phyloP scores from a whole-genome alignment of 1,140 invertebrate genomes.

The Caenorhabditis brenneri region DNA sequence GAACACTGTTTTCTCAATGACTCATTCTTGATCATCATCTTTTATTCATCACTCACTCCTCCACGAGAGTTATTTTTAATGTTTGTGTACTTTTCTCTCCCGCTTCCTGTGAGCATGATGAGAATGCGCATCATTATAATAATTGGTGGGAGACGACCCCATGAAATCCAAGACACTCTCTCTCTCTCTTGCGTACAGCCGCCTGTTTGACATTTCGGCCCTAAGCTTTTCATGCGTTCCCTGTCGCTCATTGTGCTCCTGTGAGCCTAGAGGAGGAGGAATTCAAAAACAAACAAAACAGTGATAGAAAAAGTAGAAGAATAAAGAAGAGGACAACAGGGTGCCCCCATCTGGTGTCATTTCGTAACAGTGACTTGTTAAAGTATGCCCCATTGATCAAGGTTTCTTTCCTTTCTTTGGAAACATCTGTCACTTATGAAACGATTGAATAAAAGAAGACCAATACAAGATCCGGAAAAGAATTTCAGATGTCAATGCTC shows the following conservation, averaged over 20 bases:
- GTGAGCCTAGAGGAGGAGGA: too few relatives aligned
- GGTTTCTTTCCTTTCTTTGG: too few relatives aligned
- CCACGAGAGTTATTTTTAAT: conserved; percentile 21
- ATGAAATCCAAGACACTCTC: conserved; percentile 40
- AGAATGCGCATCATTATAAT: conserved; percentile 14
- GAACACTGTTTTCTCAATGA: too few relatives aligned
- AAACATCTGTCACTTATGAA: neutral
- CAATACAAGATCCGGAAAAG: too few relatives aligned
- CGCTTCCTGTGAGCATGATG: too few relatives aligned
- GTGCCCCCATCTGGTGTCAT: too few relatives aligned
- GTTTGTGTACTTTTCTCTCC: neutral
- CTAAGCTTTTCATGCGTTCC: conserved; percentile 41
- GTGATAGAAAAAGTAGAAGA: neutral
- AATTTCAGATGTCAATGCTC: conserved; percentile 13
- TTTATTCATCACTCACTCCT: too few relatives aligned
- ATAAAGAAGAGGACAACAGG: neutral
- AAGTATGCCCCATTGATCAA: conserved; percentile 7
- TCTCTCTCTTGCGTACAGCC: too few relatives aligned
- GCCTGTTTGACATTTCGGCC: conserved; percentile 34
- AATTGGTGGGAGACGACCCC: neutral
- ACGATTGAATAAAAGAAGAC: too few relatives aligned
- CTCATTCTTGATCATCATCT: too few relatives aligned
- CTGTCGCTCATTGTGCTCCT: neutral
- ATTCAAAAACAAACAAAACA: too few relatives aligned
- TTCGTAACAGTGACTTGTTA: neutral